phyloP scores from a whole-genome alignment of 2,888 invertebrate species.

The Bursaphelenchus okinawaensis region DNA sequence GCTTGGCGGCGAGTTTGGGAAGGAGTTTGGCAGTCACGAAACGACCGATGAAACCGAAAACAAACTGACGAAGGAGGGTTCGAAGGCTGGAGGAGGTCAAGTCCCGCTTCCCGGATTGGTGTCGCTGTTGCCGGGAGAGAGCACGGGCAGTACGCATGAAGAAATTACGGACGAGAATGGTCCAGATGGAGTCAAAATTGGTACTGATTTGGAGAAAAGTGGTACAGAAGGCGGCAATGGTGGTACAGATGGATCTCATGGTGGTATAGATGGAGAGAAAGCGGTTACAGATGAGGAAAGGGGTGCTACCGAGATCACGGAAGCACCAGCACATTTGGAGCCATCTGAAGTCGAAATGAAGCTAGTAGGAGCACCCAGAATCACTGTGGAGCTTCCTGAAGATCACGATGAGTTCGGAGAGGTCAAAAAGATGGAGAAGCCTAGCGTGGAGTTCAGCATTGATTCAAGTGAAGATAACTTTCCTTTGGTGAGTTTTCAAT shows the following conservation, averaged over 20 bases:
- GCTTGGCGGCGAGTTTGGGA: conserved; percentile 34
- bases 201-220: neutral
- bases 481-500: conserved; percentile 8
- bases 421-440: conserved; percentile 10
- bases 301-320: neutral
- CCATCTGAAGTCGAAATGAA: neutral
- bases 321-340: neutral
- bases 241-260: neutral
- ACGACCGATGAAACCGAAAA: conserved; percentile 2
- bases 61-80: neutral
- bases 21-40: conserved; percentile 28
- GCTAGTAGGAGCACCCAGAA: conserved; percentile 5
- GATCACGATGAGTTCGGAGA: conserved; percentile 1
- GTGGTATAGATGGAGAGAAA: conserved; percentile 10
- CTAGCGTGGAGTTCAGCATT: conserved; percentile 19
- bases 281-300: neutral
- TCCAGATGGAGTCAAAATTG: too few species aligned
- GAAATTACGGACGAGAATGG: too few species aligned
- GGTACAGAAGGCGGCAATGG: neutral
- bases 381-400: conserved; percentile 15
- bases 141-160: neutral
- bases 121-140: conserved; percentile 15
- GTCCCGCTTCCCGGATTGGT: neutral
- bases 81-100: neutral
- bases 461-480: conserved; percentile 13